phyloP scores from a whole-genome alignment of 2,113 vertebrate genomes.

The Pituophis catenifer region DNA sequence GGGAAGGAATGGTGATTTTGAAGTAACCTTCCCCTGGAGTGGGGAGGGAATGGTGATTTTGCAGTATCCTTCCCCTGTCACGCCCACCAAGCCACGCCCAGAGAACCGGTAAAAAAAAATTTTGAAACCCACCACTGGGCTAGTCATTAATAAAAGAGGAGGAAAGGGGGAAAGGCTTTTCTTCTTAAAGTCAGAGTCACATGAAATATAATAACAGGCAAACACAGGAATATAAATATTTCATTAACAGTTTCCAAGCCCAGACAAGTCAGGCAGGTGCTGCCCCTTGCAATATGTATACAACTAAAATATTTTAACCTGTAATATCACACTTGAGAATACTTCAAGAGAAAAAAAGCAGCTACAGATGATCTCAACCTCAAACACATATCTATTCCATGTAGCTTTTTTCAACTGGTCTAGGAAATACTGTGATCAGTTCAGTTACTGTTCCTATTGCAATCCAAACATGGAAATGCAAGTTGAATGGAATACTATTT shows the following conservation, averaged over 20 bases:
- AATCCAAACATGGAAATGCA: neutral
- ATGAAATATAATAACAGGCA: neutral
- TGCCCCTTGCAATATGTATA: neutral
- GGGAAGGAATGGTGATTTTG: no score
- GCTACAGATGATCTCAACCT: neutral
- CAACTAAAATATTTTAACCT: neutral
- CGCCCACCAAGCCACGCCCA: no score
- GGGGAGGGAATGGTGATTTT: no score
- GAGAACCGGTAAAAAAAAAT: no score
- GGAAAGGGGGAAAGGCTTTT: neutral
- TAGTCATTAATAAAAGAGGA: neutral
- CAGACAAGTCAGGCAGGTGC: neutral
- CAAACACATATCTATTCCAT: neutral
- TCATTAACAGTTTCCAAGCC: neutral
- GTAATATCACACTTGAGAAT: neutral
- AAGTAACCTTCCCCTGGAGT: no score
- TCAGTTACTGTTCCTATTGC: neutral
- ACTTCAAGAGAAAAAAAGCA: neutral
- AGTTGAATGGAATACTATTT: neutral
- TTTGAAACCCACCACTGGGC: neutral
- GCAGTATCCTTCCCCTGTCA: no score
- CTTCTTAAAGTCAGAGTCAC: neutral
- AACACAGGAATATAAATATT: neutral
- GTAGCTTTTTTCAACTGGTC: neutral
- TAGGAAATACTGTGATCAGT: neutral